Evolutionary conservation across 2,797 vertebrate genomes (phyloP).

Genomic region (Platalea minor): DNA sequence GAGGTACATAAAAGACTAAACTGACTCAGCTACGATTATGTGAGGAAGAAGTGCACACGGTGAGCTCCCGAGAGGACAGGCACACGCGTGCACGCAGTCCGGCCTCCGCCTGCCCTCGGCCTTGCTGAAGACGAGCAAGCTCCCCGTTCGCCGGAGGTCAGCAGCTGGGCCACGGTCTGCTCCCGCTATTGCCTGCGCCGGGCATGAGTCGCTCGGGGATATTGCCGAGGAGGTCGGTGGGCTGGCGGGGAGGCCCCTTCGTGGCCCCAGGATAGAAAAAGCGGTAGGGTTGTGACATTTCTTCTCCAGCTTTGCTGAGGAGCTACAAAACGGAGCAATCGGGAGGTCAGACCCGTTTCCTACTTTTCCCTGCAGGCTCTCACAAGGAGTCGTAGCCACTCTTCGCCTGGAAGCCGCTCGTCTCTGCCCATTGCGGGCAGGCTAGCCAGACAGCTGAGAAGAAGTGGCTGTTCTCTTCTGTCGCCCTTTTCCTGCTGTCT

Average conservation of each 20-base stretch:
- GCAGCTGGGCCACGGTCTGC: accelerated
- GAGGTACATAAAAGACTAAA: neutral
- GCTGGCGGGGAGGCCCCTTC: accelerated
- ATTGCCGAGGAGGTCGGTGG: accelerated
- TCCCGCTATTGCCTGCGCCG: accelerated
- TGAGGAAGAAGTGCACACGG: accelerated
- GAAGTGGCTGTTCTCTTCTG: neutral
- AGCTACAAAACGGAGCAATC: neutral
- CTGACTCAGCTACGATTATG: accelerated
- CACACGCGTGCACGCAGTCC: accelerated
- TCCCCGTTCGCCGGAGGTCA: accelerated
- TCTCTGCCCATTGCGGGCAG: neutral
- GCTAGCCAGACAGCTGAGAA: neutral
- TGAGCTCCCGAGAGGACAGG: neutral
- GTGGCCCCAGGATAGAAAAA: neutral
- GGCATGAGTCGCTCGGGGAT: neutral
- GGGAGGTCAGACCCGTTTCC: neutral
- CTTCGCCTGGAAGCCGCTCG: neutral
- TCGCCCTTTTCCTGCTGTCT: neutral
- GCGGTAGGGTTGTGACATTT: neutral
- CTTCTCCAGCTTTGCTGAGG: neutral
- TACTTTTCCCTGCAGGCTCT: neutral
- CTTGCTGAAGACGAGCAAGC: accelerated
- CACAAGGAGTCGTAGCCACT: neutral
- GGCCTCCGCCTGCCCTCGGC: accelerated